Base-by-base conservation (phyloP, 2,888 invertebrate genomes). In the Tortrix viridana region DNA sequence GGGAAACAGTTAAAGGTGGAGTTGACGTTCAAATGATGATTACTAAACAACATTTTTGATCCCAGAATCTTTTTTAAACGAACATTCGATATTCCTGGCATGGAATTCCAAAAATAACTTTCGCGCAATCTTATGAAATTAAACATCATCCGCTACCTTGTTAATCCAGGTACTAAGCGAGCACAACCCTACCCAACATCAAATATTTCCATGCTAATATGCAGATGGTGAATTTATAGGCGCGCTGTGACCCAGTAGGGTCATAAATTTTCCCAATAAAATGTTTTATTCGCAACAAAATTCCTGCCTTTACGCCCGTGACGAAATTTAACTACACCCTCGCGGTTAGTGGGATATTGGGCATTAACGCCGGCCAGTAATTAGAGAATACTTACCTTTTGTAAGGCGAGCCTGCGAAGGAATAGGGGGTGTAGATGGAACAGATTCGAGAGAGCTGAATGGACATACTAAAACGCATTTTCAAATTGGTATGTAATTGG, bases 211-310 rank as follows among this genome's bases (percentile, higher is more conserved):
- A 66, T 68, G 70, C 72, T 73, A 73, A 72, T 74, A 72, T 72
- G 71, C 73, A 71, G 69, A 74, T 72, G 73, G 70, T 65, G 67
- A 66, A 71, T 73, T 73, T 72, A 73, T 69, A 59, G 67, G 52
- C 60, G 54, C 57, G 26, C 20, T 59, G 67, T 58, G 68, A 65
- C 68, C 71, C 74, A 63, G 57, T 63, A 68, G 63, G 64, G 64
- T 65, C 69, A 69, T 68, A 74, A 70, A 71, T 71, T 72, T 67
- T 37, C 63, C 67, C 74, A 77, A 73, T 79, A 74, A 79, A 77
- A 76, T 74, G 72, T 76, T 79, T 75, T 74, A 77, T 77, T 74
- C 67, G 67, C 69, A 69, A 76, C 74, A 73, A 74, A 71, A 71
- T 71, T 65, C 60, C 65, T 49, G 59, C 62, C 57, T 60, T 59